Percentiles rank a stretch among this genome's conserved stretches.
phyloP scores from a whole-genome alignment of 2,888 invertebrate species.

The Eupithecia subfuscata region DNA sequence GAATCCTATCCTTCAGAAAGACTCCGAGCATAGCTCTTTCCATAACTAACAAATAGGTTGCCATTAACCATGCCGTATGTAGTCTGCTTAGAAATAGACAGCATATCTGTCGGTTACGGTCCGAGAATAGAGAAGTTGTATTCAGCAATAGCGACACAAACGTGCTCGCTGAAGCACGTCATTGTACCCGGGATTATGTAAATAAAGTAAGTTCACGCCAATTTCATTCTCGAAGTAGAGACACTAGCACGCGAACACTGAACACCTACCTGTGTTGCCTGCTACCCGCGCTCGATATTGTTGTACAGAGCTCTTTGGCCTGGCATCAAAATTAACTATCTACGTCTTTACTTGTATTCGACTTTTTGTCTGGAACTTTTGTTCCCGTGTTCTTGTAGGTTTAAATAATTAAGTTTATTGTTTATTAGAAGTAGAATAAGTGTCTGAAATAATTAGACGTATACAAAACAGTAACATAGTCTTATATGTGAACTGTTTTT shows the following conservation, averaged over 20 bases:
- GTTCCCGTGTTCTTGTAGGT: background rate
- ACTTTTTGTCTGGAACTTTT: background rate
- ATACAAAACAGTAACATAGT: background rate
- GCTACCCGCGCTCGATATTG: constrained; percentile 28
- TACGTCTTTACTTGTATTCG: constrained; percentile 3
- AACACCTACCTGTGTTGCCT: constrained; percentile 4
- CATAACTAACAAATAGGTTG: background rate
- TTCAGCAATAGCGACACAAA: constrained; percentile 16
- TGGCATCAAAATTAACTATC: background rate
- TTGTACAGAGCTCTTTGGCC: constrained; percentile 7
- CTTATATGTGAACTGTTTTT: background rate
- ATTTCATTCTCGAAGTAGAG: constrained; percentile 35
- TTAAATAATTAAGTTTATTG: background rate
- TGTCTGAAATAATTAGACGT: too few relatives aligned
- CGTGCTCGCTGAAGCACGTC: constrained; percentile 27
- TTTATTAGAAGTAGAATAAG: background rate
- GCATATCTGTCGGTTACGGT: background rate
- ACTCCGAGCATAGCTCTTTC: too few relatives aligned
- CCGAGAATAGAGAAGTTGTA: constrained; percentile 5
- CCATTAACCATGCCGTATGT: background rate
- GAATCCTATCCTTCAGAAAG: too few relatives aligned
- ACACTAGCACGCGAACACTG: constrained; percentile 32
- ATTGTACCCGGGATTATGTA: constrained; percentile 37
- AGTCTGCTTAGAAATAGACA: background rate
- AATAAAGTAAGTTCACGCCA: constrained; percentile 37